Percentiles rank a stretch among this genome's conserved stretches.
Evolutionary conservation across 1,140 invertebrate species (phyloP).

Genomic region (Lepidurus apus): DNA sequence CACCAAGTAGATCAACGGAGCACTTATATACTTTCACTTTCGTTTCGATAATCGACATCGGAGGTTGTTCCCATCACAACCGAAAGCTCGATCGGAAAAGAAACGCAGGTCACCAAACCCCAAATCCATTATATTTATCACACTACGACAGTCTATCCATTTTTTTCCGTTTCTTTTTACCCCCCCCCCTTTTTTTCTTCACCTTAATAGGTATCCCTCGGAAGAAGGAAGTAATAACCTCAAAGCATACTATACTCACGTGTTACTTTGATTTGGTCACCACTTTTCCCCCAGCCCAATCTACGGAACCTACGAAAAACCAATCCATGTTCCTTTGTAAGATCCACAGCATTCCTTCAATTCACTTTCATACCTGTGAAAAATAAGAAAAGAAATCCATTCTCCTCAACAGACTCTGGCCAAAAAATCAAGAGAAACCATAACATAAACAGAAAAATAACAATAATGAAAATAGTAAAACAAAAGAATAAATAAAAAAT

Average conservation of each 20-base stretch:
- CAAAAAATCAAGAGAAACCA: background rate
- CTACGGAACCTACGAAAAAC: no score
- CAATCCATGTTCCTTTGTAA: background rate
- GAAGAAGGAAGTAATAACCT: background rate
- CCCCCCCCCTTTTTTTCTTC: background rate
- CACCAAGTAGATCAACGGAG: no score
- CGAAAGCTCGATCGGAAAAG: background rate
- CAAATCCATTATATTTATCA: background rate
- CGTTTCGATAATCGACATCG: no score
- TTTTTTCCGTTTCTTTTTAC: background rate
- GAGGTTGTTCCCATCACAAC: background rate
- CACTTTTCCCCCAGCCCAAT: background rate
- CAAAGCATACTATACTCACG: constrained; percentile 10
- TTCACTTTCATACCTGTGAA: background rate
- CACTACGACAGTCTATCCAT: background rate
- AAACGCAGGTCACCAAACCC: background rate
- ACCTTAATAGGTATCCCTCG: background rate
- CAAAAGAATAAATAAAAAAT: background rate
- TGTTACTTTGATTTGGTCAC: background rate
- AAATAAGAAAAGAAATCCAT: constrained; percentile 2
- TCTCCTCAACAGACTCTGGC: background rate
- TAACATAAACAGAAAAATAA: background rate
- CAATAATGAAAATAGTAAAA: background rate
- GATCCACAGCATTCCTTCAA: background rate
- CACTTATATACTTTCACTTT: no score